Evolutionary conservation across 2,797 vertebrate genomes (phyloP).

Genomic region (Arnoldichthys spilopterus): DNA sequence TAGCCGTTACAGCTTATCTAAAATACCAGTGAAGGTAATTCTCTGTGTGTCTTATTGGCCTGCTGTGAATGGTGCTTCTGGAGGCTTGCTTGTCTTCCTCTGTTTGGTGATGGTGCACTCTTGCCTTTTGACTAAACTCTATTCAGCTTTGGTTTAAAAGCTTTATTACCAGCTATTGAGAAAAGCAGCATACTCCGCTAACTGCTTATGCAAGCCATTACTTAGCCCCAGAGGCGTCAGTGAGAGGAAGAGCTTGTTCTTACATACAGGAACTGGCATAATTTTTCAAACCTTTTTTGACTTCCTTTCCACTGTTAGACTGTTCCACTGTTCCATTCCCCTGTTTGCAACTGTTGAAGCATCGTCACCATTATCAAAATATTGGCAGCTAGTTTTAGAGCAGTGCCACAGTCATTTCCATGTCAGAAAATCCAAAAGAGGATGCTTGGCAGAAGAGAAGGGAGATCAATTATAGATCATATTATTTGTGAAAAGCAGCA

Average conservation of each 20-base stretch:
- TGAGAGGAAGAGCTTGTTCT: slow-evolving; percentile 63
- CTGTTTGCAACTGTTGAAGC: too few species aligned
- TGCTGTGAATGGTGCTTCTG: slow-evolving; percentile 22
- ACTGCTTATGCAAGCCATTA: slow-evolving; percentile 16
- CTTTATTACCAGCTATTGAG: too few species aligned
- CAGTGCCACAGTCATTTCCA: too few species aligned
- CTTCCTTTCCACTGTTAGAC: too few species aligned
- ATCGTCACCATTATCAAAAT: too few species aligned
- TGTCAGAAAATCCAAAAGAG: too few species aligned
- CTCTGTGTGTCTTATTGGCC: slow-evolving; percentile 36
- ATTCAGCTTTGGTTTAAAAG: slow-evolving; percentile 39
- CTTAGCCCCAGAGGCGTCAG: slow-evolving; percentile 27
- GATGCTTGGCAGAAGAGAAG: too few species aligned
- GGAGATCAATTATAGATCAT: too few species aligned
- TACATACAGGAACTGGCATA: slow-evolving; percentile 66
- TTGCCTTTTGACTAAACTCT: slow-evolving; percentile 43
- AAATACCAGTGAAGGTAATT: slow-evolving; percentile 77
- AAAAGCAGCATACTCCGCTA: too few species aligned
- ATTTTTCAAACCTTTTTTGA: slow-evolving; percentile 64
- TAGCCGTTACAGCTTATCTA: slow-evolving; percentile 79
- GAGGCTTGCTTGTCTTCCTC: slow-evolving; percentile 12
- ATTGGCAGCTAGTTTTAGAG: too few species aligned
- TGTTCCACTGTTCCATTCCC: too few species aligned
- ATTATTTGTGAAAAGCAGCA: too few species aligned
- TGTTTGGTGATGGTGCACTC: slow-evolving; percentile 62